Base-by-base conservation (phyloP, 2,113 vertebrate species). In the Siniperca chuatsi region DNA sequence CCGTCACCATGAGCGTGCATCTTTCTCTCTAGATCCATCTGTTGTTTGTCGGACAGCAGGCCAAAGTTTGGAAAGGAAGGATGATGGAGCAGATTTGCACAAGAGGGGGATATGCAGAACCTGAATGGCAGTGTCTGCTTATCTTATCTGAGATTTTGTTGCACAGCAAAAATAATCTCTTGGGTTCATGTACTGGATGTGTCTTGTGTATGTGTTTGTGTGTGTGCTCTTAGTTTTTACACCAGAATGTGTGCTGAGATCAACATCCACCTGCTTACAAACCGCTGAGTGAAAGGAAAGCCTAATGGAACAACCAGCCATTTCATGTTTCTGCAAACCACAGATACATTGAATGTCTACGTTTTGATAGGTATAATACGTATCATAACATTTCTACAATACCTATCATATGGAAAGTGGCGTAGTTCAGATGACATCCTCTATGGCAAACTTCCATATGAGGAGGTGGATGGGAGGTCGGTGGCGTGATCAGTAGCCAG, bases 1-100 rank as follows among this genome's bases (percentile, higher is more conserved):
- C 62, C 87, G 21, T 86, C 71, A 89, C 40, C 6, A 8, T 82
- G 85, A 84, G 67, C 44, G 4, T 12, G 76, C 25, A 0, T 75
- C 46, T 81, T 65, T 87, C 25, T 75, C 10, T 85, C 6, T 13
- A 6, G 20, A 60, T 48, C 37, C 33, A 52, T 73, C 46, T 85
- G 68, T 4, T 48, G 21, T 74, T 80, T 77, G 65, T 54, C 84
- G 52, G 61, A 79, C 5, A 61, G 20, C 1, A 62, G 62, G 54
- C 55, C 29, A 42, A 8, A 21, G 42, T 64, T 71, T 81, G 46
- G 16, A 44, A 25, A 66, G 35, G 1, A 54, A 42, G 23, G 78
- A 78, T 68, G 16, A 77, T 35, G 71, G 23, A 42, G 42, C 29
- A 87, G 69, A 67, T 76, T 54, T 83, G 37, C 37, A 58, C 1